These are phyloP conservation scores for Gerris buenoi DNA, from an alignment of 1,140 invertebrate genomes.

Conservation along the genomic window DNA sequence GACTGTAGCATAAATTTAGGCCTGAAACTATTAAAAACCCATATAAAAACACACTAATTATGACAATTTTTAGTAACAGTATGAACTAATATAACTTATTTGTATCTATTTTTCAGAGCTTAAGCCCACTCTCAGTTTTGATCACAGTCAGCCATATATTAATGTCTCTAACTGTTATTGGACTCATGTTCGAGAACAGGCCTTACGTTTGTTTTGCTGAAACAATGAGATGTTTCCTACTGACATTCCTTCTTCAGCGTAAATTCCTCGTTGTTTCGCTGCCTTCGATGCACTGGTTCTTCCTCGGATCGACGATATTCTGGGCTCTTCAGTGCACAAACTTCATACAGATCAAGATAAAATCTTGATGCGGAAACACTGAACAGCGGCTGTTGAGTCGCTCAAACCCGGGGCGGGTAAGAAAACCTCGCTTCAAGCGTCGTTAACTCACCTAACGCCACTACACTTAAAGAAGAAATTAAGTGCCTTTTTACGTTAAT, in stretches of 20 bases:
- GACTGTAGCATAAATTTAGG: no score
- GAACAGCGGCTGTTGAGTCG: neutral
- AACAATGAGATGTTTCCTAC: constrained; percentile 36
- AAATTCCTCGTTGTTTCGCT: constrained; percentile 9
- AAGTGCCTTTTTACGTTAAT: no score
- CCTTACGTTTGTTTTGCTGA: constrained; percentile 37
- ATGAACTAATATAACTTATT: no score
- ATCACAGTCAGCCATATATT: constrained; percentile 45
- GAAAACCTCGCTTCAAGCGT: neutral
- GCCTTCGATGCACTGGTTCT: constrained; percentile 15
- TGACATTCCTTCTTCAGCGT: constrained; percentile 23
- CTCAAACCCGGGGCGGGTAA: neutral
- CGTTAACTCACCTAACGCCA: no score
- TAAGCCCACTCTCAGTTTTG: constrained; percentile 38
- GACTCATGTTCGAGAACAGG: constrained; percentile 48
- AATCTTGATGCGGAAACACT: neutral
- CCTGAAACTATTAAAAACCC: no score
- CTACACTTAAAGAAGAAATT: no score
- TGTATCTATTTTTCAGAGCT: constrained; percentile 34
- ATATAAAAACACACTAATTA: no score
- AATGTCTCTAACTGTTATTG: constrained; percentile 46
- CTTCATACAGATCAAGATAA: neutral
- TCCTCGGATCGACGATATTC: constrained; percentile 15
- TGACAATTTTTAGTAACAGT: no score
- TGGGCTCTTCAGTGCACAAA: constrained; percentile 16